These are phyloP conservation scores for Opisthocomus hoazin DNA, from an alignment of 2,113 vertebrate genomes.

Conservation along the genomic window DNA sequence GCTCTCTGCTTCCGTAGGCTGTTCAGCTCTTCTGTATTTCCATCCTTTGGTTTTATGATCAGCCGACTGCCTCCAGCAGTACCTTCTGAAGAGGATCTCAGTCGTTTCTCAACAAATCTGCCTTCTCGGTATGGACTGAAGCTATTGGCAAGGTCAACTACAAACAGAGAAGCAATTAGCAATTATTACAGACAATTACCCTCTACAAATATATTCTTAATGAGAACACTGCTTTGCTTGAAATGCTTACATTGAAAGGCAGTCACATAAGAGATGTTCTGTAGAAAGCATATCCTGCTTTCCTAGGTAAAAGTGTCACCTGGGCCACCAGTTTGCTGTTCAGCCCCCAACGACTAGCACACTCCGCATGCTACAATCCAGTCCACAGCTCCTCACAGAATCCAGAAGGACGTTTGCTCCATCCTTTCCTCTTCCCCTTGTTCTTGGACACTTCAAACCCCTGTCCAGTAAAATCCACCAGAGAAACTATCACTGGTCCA, in stretches of 20 bases:
- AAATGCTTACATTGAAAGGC: not conserved
- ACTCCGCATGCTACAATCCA: not conserved
- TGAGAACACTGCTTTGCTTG: not conserved
- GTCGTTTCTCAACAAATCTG: conserved; percentile 84
- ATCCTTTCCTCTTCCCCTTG: not conserved
- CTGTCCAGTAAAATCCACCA: not conserved
- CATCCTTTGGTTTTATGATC: conserved; percentile 85
- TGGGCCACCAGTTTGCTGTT: not conserved
- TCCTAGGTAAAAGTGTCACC: not conserved
- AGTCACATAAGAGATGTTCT: not conserved
- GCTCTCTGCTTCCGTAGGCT: conserved; percentile 85
- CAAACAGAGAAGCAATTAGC: not conserved
- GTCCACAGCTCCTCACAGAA: fast-evolving
- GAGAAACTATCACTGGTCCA: not conserved
- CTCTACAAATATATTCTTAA: not conserved
- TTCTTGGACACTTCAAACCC: not conserved
- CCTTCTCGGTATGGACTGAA: conserved; percentile 88
- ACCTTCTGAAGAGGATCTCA: conserved; percentile 94
- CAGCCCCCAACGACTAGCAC: not conserved
- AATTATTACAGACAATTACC: not conserved
- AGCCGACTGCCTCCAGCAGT: conserved; percentile 85
- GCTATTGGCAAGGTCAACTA: conserved; percentile 71
- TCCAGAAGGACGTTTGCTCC: not conserved
- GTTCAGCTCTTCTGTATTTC: conserved; percentile 73
- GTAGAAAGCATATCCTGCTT: not conserved